Evolutionary conservation across 2,888 invertebrate genomes (phyloP).

Genomic region (Petrolisthes cinctipes): DNA sequence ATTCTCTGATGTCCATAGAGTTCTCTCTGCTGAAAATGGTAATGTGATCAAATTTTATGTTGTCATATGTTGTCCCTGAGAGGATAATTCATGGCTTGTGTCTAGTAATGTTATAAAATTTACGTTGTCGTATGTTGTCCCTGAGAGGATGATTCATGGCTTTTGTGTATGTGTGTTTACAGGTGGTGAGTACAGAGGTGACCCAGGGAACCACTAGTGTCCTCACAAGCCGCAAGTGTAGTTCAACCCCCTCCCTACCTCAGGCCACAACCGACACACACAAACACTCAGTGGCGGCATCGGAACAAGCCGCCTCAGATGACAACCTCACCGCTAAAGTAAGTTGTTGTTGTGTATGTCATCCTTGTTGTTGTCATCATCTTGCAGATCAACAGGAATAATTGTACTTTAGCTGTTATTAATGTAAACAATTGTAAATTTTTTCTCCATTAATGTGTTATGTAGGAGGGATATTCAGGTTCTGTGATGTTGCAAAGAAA

Average conservation of each 20-base stretch:
- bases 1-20: too few relatives aligned
- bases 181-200: constrained; percentile 57
- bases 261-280: constrained; percentile 81
- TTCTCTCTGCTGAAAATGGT: too few relatives aligned
- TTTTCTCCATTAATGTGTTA: not conserved
- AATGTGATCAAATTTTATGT: too few relatives aligned
- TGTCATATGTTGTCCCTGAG: too few relatives aligned
- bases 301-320: constrained; percentile 95
- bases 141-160: too few relatives aligned
- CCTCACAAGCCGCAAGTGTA: constrained; percentile 88
- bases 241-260: constrained; percentile 93
- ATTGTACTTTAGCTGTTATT: too few relatives aligned
- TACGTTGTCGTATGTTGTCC: too few relatives aligned
- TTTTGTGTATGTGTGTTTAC: constrained; percentile 10
- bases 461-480: not conserved
- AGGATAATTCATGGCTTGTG: too few relatives aligned
- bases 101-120: too few relatives aligned
- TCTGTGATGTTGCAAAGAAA: too few relatives aligned
- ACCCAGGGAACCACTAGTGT: constrained; percentile 67
- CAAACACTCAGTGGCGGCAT: constrained; percentile 86
- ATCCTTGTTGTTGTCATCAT: too few relatives aligned
- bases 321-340: constrained; percentile 88
- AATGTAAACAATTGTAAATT: not conserved
- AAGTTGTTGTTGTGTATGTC: constrained; percentile 40
- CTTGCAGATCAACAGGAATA: too few relatives aligned